Evolutionary conservation across 2,113 vertebrate species (phyloP).

Genomic region (Balaeniceps rex): DNA sequence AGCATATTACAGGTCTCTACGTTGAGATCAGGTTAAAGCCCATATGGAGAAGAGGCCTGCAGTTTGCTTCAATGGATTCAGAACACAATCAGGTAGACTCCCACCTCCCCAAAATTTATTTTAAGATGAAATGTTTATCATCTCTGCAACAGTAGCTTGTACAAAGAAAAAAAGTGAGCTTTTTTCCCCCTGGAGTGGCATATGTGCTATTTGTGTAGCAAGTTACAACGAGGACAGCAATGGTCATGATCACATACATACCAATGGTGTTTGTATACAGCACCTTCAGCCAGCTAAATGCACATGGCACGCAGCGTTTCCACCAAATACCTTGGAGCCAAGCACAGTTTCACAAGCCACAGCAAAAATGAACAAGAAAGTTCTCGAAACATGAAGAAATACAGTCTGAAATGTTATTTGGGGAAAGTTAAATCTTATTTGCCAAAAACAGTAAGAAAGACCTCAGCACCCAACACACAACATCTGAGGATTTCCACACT

Average conservation of each 20-base stretch:
- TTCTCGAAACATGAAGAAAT: background rate
- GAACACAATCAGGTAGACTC: background rate
- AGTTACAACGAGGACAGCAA: background rate
- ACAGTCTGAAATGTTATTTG: background rate
- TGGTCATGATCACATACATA: fast-evolving
- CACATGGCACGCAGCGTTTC: background rate
- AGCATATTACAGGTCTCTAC: background rate
- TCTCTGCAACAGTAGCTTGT: background rate
- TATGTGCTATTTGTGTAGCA: background rate
- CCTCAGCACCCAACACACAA: background rate
- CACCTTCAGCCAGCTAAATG: background rate
- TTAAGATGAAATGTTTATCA: background rate
- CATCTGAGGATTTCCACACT: background rate
- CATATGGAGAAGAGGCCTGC: background rate
- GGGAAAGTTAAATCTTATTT: background rate
- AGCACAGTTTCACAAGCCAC: background rate
- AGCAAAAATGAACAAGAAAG: background rate
- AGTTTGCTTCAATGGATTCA: background rate
- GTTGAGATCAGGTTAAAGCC: background rate
- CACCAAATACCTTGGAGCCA: background rate
- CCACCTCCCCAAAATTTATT: background rate
- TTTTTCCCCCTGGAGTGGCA: background rate
- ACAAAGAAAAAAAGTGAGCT: background rate
- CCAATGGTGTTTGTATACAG: background rate
- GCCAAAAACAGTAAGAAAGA: background rate